A percentile compares a stretch with the other conserved stretches of the same genome.
phyloP scores from a whole-genome alignment of 2,113 vertebrate species.

The Tenrec ecaudatus region DNA sequence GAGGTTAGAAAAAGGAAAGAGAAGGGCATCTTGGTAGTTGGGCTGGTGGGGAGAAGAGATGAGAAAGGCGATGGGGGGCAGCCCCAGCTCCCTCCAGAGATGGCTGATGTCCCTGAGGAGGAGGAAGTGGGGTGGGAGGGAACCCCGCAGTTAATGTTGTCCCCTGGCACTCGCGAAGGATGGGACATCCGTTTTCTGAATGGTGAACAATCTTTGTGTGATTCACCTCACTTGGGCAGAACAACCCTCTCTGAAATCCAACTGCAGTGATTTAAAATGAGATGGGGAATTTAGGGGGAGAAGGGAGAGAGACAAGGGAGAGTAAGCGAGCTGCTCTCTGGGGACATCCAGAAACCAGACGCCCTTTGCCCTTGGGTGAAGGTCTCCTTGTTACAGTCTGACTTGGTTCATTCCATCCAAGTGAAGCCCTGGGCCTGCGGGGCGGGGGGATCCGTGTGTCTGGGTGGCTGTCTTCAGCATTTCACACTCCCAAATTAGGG shows the following conservation, averaged over 20 bases:
- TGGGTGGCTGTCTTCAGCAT: background rate
- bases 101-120: fast-evolving
- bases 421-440: background rate
- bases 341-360: background rate
- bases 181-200: background rate
- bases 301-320: too few species aligned
- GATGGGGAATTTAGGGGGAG: too few species aligned
- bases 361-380: background rate
- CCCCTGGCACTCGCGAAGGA: background rate
- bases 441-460: background rate
- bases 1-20: background rate
- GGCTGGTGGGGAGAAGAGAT: background rate
- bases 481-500: background rate
- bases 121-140: fast-evolving
- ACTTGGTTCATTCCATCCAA: background rate
- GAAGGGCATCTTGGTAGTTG: background rate
- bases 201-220: background rate
- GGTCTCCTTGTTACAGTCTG: background rate
- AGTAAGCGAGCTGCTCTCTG: background rate
- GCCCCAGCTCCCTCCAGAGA: background rate
- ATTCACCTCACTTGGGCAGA: conserved; percentile 27
- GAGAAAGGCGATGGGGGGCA: background rate
- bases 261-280: background rate
- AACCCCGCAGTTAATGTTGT: background rate
- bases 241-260: conserved; percentile 1